A percentile compares a stretch with the other conserved stretches of the same genome.
phyloP scores from a whole-genome alignment of 2,113 vertebrate species.

The Sisor rabdophorus region DNA sequence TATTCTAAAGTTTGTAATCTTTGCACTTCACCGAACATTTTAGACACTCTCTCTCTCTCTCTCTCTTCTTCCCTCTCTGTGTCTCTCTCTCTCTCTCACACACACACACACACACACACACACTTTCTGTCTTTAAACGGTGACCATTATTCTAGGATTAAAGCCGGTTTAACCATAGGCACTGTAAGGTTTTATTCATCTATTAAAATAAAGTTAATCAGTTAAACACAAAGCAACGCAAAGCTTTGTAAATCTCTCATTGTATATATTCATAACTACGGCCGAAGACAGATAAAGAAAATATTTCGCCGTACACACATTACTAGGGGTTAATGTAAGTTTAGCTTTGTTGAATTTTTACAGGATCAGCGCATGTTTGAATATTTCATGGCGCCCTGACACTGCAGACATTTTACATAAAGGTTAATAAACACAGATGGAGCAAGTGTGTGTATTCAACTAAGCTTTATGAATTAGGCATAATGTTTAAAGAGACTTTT shows the following conservation, averaged over 20 bases:
- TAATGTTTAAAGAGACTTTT: not conserved
- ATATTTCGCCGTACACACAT: slow-evolving; percentile 60
- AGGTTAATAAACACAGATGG: slow-evolving; percentile 71
- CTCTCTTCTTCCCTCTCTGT: not conserved
- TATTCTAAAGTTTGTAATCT: too few relatives aligned
- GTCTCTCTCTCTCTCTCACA: slow-evolving; percentile 26
- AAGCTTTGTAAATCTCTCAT: slow-evolving; percentile 59
- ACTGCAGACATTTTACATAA: slow-evolving; percentile 74
- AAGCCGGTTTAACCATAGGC: slow-evolving; percentile 65
- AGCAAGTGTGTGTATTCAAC: slow-evolving; percentile 59
- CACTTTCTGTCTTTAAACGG: slow-evolving; percentile 32
- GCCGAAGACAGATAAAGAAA: slow-evolving; percentile 50
- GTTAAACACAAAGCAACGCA: too few relatives aligned
- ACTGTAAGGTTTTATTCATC: slow-evolving; percentile 75
- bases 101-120: too few relatives aligned
- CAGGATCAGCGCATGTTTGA: slow-evolving; percentile 71
- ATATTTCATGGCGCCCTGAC: slow-evolving; percentile 74
- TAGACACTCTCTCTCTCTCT: slow-evolving; percentile 58
- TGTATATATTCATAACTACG: slow-evolving; percentile 65
- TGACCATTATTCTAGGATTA: slow-evolving; percentile 67
- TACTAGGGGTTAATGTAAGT: slow-evolving; percentile 75
- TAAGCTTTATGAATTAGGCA: slow-evolving; percentile 7
- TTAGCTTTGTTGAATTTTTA: slow-evolving; percentile 73
- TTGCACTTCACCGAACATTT: too few relatives aligned
- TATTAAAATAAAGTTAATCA: slow-evolving; percentile 72